Evolutionary conservation across 1,140 invertebrate genomes (phyloP).

Genomic region (Scaptomyza graminum): DNA sequence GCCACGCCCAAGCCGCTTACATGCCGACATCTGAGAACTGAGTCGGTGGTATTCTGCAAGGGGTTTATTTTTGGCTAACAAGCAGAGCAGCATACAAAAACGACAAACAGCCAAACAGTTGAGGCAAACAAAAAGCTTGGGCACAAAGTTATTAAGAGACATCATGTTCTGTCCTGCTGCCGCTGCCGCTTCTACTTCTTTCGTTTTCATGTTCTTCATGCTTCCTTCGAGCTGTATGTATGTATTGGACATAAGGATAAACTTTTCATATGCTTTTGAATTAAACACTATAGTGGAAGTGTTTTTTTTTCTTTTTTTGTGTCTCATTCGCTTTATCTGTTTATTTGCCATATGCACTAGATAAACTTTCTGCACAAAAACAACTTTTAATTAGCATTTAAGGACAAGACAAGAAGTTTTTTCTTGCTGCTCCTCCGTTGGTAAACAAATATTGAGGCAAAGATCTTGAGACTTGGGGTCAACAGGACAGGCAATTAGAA

Average conservation of each 20-base stretch:
- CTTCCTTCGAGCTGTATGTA: background rate
- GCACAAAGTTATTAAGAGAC: conserved; percentile 81
- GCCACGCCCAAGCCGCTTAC: conserved; percentile 43
- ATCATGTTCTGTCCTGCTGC: conserved; percentile 52
- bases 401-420: conserved; percentile 50
- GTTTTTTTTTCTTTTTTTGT: conserved; percentile 24
- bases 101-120: conserved; percentile 61
- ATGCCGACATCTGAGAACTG: background rate
- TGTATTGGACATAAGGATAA: conserved; percentile 60
- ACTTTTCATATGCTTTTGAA: conserved; percentile 78
- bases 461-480: conserved; percentile 20
- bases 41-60: background rate
- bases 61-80: conserved; percentile 37
- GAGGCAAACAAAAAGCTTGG: conserved; percentile 65
- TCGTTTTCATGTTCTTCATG: conserved; percentile 20
- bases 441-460: conserved; percentile 8
- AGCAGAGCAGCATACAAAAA: conserved; percentile 59
- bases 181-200: background rate
- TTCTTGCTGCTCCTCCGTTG: background rate
- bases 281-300: conserved; percentile 61
- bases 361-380: conserved; percentile 63
- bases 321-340: conserved; percentile 30
- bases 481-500: conserved; percentile 28
- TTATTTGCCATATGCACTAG: conserved; percentile 65
- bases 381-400: conserved; percentile 80